Base-by-base conservation (phyloP, 2,888 invertebrate genomes). In the Sussaba pulchella region DNA sequence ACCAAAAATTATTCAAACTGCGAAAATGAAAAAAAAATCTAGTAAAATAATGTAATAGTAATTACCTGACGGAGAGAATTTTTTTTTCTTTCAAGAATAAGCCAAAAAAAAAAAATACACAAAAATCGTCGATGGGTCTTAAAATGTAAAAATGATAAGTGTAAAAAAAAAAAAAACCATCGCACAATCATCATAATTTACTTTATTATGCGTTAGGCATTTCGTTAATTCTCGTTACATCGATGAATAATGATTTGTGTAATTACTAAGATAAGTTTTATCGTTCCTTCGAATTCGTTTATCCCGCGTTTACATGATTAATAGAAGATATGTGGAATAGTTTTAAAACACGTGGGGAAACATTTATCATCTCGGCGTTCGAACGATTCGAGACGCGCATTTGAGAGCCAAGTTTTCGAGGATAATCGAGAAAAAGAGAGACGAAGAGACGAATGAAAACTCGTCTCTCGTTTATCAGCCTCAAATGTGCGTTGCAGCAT, bases 281-380 rank as follows among this genome's bases (percentile, higher is more conserved):
- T 36, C 52, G 69, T 26, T 41, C 52, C 59, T 17, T 73, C 66
- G 52, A 57, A 69, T 64, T 67, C 54, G 31, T 54, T 69, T 50
- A 76, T 45, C 50, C 57, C 47, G 69, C 41, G 69, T 69, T 77
- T 77, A 81, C 69, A 73, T 76, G 70, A 64, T 73, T 81, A 69
- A 73, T 64, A 81, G 77, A 81, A 81, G 81, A 77, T 81, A 77
- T 81, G 81, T 77, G 57, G 77, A 77, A 77, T 73, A 73, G 73
- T 79, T 77, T n/a, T 54, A 31, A 73, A 81, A 81, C 81, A 69
- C 72, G 59, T 73, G 72, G 69, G 70, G 31, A 6, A 31, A 76
- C 81, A 73, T 77, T 73, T 73, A 78, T 73, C 21, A 21, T 45
- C 24, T 64, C 26, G 45, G 31, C 43, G 36, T 77, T 67, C 21